These are phyloP conservation scores for Cheilinus undulatus DNA, from an alignment of 2,113 vertebrate genomes.

Conservation along the genomic window DNA sequence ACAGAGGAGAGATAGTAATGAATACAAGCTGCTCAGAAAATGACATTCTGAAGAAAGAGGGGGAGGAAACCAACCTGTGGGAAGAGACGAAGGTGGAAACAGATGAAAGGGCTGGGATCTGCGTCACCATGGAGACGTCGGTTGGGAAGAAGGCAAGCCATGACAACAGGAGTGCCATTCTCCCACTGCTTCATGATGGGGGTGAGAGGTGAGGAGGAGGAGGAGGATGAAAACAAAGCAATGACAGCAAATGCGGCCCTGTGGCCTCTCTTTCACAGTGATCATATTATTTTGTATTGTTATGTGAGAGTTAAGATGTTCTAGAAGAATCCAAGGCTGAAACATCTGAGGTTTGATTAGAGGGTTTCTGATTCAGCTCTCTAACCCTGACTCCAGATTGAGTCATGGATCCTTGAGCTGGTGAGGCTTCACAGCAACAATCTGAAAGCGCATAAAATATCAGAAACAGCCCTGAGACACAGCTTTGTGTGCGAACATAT, in stretches of 20 bases:
- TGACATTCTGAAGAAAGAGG: slow-evolving; percentile 28
- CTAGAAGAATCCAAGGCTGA: not conserved
- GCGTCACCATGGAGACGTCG: slow-evolving; percentile 76
- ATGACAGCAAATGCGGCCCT: not conserved
- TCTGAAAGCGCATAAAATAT: slow-evolving; percentile 16
- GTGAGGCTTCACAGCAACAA: slow-evolving; percentile 11
- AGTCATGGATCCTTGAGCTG: slow-evolving; percentile 42
- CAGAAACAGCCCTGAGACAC: not conserved
- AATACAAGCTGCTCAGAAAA: slow-evolving; percentile 36
- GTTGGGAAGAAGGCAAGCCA: slow-evolving; percentile 70
- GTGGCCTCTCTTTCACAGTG: not conserved
- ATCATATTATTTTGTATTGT: not conserved
- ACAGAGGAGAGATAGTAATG: slow-evolving; percentile 31
- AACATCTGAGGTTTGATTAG: slow-evolving; percentile 1
- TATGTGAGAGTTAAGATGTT: not conserved
- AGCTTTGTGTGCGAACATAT: not conserved
- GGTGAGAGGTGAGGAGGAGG: slow-evolving; percentile 25
- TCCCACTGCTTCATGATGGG: slow-evolving; percentile 33
- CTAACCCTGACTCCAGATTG: slow-evolving; percentile 18
- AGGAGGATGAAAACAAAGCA: slow-evolving; percentile 36
- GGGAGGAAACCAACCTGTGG: slow-evolving; percentile 44
- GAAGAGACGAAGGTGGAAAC: slow-evolving; percentile 50
- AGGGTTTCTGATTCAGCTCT: too few species aligned
- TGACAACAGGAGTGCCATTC: slow-evolving; percentile 68
- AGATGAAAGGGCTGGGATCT: slow-evolving; percentile 56